Evolutionary conservation across 2,797 vertebrate species (phyloP).

Genomic region (Rhinoraja longicauda): DNA sequence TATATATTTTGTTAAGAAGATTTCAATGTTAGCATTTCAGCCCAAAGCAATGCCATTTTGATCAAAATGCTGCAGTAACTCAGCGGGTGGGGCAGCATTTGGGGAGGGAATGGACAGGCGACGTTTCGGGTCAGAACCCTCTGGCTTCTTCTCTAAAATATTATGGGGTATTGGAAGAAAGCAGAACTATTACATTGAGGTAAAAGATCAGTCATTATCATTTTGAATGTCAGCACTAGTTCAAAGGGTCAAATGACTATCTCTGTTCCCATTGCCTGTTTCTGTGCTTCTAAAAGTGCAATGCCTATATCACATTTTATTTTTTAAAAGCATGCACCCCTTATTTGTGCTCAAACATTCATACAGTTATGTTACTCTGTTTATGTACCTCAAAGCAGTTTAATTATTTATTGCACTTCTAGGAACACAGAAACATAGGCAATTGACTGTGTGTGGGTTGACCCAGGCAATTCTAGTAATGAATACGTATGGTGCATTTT

Average conservation of each 20-base stretch:
- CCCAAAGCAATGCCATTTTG: neutral
- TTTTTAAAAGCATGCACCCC: neutral
- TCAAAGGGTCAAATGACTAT: too few relatives aligned
- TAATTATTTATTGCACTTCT: neutral
- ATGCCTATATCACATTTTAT: neutral
- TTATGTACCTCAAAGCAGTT: neutral
- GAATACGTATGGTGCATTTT: too few relatives aligned
- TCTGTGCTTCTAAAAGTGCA: neutral
- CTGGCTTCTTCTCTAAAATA: neutral
- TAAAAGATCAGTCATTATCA: too few relatives aligned
- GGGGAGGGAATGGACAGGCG: too few relatives aligned
- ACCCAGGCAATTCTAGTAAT: too few relatives aligned
- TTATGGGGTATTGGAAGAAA: neutral
- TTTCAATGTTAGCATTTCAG: neutral
- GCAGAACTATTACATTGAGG: neutral
- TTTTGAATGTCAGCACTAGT: too few relatives aligned
- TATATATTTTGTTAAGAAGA: neutral
- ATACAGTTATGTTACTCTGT: neutral
- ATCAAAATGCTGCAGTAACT: too few relatives aligned
- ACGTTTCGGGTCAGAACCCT: too few relatives aligned
- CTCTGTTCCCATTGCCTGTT: too few relatives aligned
- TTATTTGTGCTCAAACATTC: neutral
- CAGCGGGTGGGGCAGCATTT: too few relatives aligned
- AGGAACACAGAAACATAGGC: neutral
- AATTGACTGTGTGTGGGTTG: neutral